phyloP scores from a whole-genome alignment of 2,888 invertebrate genomes.

The Trichogramma dendrolimi region DNA sequence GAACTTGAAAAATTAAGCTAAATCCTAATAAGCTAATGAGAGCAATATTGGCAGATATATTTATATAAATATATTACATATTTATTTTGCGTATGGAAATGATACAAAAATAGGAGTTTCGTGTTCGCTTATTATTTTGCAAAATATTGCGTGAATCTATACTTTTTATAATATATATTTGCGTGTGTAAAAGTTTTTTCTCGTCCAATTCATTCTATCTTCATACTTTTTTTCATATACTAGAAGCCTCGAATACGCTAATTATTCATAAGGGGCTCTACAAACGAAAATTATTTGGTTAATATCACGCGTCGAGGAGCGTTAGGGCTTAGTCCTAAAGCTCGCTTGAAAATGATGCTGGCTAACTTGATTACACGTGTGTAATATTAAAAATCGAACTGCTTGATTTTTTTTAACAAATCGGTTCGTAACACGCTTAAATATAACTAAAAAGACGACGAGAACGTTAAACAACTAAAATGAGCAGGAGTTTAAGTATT shows the following conservation, averaged over 20 bases:
- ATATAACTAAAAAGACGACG: too few relatives aligned
- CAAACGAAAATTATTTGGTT: slow-evolving; percentile 28
- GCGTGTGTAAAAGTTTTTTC: slow-evolving; percentile 24
- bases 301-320: slow-evolving; percentile 26
- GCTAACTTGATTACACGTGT: too few relatives aligned
- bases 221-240: slow-evolving; percentile 1
- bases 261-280: slow-evolving; percentile 17
- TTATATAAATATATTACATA: not conserved
- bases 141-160: slow-evolving; percentile 27
- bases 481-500: too few relatives aligned
- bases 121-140: slow-evolving; percentile 19
- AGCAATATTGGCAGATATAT: slow-evolving; percentile 12
- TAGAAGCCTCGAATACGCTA: slow-evolving; percentile 24
- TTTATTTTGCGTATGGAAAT: slow-evolving; percentile 22
- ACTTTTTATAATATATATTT: too few relatives aligned
- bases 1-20: slow-evolving; percentile 2
- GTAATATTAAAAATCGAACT: too few relatives aligned
- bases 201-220: slow-evolving; percentile 17
- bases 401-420: too few relatives aligned
- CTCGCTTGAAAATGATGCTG: too few relatives aligned
- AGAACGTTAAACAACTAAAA: too few relatives aligned
- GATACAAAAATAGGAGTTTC: slow-evolving; percentile 28
- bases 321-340: not conserved
- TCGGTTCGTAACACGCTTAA: too few relatives aligned
- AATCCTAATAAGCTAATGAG: slow-evolving; percentile 1